Percentiles rank a stretch among this genome's conserved stretches.
phyloP scores from a whole-genome alignment of 1,140 invertebrate species.

The Papilio polyxenes region DNA sequence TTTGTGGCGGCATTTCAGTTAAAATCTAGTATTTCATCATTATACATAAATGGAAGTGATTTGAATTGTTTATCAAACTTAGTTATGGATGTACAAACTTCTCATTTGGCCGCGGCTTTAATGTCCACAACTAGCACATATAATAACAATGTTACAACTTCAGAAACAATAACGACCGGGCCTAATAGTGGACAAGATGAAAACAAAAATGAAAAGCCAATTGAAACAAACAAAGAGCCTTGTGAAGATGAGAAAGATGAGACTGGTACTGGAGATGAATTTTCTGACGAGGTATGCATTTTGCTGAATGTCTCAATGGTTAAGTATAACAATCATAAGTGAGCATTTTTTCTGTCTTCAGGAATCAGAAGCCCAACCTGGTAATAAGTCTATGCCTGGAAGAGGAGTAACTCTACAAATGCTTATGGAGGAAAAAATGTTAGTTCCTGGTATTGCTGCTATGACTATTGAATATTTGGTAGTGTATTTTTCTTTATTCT shows the following conservation, averaged over 20 bases:
- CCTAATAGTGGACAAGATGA: slow-evolving; percentile 50
- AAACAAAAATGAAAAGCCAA: slow-evolving; percentile 57
- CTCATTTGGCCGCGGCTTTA: slow-evolving; percentile 75
- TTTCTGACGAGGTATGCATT: slow-evolving; percentile 79
- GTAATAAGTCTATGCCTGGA: slow-evolving; percentile 81
- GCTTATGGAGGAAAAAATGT: slow-evolving; percentile 89
- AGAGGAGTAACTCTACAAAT: slow-evolving; percentile 92
- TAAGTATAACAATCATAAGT: slow-evolving; percentile 13
- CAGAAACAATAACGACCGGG: slow-evolving; percentile 42
- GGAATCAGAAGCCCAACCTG: slow-evolving; percentile 80
- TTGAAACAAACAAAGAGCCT: slow-evolving; percentile 54
- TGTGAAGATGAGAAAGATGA: slow-evolving; percentile 81
- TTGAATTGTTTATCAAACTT: not conserved
- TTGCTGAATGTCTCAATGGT: not conserved
- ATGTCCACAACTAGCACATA: slow-evolving; percentile 63
- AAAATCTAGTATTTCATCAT: not conserved
- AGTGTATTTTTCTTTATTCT: slow-evolving; percentile 50
- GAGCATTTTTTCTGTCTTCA: slow-evolving; percentile 53
- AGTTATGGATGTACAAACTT: slow-evolving; percentile 72
- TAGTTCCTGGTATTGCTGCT: slow-evolving; percentile 89
- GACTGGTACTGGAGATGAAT: slow-evolving; percentile 81
- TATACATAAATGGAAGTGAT: not conserved
- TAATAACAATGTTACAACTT: slow-evolving; percentile 48
- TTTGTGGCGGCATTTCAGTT: not conserved
- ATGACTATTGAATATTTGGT: slow-evolving; percentile 95